Base-by-base conservation (phyloP, 2,797 vertebrate genomes). In the Simalia tracyae region DNA sequence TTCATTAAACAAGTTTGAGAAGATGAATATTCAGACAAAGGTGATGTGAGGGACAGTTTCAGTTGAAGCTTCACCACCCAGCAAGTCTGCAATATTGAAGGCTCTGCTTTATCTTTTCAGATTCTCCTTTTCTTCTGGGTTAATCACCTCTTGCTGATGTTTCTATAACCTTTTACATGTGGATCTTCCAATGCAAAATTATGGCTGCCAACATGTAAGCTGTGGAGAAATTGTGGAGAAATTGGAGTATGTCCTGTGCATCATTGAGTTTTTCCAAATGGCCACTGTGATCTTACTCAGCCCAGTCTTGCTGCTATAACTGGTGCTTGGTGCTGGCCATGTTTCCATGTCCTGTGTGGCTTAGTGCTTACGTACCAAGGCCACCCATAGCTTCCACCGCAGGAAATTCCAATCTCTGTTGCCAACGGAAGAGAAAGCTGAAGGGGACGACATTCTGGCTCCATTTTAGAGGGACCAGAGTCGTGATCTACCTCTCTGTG, bases 1-100 rank as follows among this genome's bases (percentile, higher is more conserved):
- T 93, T 94, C 87, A 91, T 56, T 94, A 56, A 64, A 28, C 88
- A 94, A 91, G 93, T 95, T 92, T 90, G 86, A 57, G 89, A 66
- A 86, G 87, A 92, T 94, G 24, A 50, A 17, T 36, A 5, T 5
- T 57, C n/a, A 26, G 46, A 22, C 17, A 60, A 57, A 42, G 8
- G 7, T 50, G 31, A 36, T 19, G n/a, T 81, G 59, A 54, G 84
- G 28, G 22, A 22, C 14, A 2, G 17, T 86, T 60, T 86, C 56
- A 54, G 1, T 50, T 50, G 24, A 19, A 24, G 19, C 3, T 19
- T 85, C 15, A 59, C 15, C 57, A 46, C 31, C 64, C 17, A 54
- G 8, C 64, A 68, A 15, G 11, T 14, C 64, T 66, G 11, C n/a
- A 66, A 66, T n/a, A 66, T 14, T 54, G 50, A 54, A 7, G 50